A percentile compares a stretch with the other conserved stretches of the same genome.
These are phyloP conservation scores for Lepidochrysops patricia DNA, from an alignment of 2,888 invertebrate species.

Conservation along the genomic window DNA sequence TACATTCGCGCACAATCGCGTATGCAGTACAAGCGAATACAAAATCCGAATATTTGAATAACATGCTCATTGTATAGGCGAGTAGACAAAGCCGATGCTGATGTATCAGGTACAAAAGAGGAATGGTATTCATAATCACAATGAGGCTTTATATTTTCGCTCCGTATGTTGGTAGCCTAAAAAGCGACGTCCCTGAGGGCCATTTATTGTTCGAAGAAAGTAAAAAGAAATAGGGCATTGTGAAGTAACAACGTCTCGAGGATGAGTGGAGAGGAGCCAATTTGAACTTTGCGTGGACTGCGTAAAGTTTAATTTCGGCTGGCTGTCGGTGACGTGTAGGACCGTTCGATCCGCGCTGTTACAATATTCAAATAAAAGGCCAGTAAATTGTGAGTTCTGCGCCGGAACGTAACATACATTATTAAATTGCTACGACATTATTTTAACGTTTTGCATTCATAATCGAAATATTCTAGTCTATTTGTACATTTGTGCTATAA, in stretches of 20 bases:
- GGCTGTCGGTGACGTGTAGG: constrained; percentile 22
- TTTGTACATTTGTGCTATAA: constrained; percentile 5
- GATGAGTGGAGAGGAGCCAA: constrained; percentile 21
- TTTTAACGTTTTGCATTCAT: constrained; percentile 19
- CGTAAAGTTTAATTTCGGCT: constrained; percentile 30
- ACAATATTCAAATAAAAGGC: constrained; percentile 51
- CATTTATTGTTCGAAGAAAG: constrained; percentile 63
- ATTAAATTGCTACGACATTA: constrained; percentile 34
- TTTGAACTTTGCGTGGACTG: constrained; percentile 20
- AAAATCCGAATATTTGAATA: background rate
- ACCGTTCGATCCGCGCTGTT: constrained; percentile 35
- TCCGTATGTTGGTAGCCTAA: constrained; percentile 32
- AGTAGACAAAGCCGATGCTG: background rate
- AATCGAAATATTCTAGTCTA: constrained; percentile 8
- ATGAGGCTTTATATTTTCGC: constrained; percentile 13
- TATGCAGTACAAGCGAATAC: background rate
- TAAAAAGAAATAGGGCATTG: constrained; percentile 53
- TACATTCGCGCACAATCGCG: background rate
- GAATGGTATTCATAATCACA: constrained; percentile 12
- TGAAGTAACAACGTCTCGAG: constrained; percentile 32
- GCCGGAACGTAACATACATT: constrained; percentile 47
- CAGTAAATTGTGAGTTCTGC: constrained; percentile 51
- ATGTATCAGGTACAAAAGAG: constrained; percentile 1
- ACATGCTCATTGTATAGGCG: background rate
- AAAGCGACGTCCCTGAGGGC: constrained; percentile 46